Evolutionary conservation across 2,797 vertebrate species (phyloP).

Genomic region (Trematomus bernacchii): DNA sequence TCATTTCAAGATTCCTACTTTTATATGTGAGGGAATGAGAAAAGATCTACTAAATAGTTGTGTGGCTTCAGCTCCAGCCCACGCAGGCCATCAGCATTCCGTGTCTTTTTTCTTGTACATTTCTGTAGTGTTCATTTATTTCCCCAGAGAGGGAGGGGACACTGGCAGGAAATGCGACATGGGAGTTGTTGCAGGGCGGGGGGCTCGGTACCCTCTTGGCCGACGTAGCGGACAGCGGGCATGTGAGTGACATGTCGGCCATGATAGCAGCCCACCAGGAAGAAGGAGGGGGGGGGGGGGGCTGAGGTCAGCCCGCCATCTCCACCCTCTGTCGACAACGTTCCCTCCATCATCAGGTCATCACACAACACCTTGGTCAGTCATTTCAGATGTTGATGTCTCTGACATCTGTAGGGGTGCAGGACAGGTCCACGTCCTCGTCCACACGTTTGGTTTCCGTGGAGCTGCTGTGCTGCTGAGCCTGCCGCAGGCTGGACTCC

Average conservation of each 20-base stretch:
- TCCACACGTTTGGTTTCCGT: conserved; percentile 92
- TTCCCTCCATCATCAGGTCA: conserved; percentile 31
- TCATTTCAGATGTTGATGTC: conserved; percentile 94
- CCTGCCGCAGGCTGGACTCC: conserved; percentile 95
- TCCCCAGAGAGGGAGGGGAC: conserved; percentile 78
- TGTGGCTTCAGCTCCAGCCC: conserved; percentile 80
- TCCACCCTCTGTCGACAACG: conserved; percentile 19
- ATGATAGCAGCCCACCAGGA: conserved; percentile 31
- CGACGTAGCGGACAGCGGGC: conserved; percentile 25
- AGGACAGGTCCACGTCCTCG: conserved; percentile 93
- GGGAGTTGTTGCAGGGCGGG: conserved; percentile 27
- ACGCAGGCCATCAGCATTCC: conserved; percentile 70
- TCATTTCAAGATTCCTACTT: conserved; percentile 89
- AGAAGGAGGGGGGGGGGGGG: conserved; percentile 23
- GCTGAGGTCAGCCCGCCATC: conserved; percentile 25
- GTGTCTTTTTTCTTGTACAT: conserved; percentile 75
- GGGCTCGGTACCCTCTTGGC: conserved; percentile 33
- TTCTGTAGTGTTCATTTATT: conserved; percentile 82
- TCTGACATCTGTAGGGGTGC: conserved; percentile 96
- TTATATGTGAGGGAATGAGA: conserved; percentile 78
- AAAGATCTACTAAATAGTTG: conserved; percentile 81
- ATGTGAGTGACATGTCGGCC: conserved; percentile 35
- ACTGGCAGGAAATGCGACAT: conserved; percentile 70
- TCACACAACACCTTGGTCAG: neutral
- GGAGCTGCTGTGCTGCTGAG: conserved; percentile 89